Conservation (phyloP, 2,888 invertebrate species). For the Nineta flava region DNA sequence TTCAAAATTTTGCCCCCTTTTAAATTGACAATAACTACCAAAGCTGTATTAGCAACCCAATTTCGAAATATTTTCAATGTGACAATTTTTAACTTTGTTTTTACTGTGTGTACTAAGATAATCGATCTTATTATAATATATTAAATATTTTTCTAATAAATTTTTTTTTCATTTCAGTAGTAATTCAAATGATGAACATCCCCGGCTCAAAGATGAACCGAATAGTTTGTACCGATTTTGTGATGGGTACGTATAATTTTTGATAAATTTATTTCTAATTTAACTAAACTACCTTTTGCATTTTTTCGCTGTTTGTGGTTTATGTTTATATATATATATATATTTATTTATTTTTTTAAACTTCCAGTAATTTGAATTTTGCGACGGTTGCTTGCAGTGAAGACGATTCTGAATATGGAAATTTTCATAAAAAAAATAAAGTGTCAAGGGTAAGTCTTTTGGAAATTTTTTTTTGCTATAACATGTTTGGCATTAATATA, state of each 20-base stretch:
- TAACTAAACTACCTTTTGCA: no score
- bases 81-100: not conserved
- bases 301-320: no score
- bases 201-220: constrained; percentile 26
- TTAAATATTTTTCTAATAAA: not conserved
- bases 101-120: not conserved
- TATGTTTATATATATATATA: constrained; percentile 1
- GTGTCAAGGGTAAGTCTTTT: constrained; percentile 41
- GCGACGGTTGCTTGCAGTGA: constrained; percentile 49
- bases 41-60: no score
- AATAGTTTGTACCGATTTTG: constrained; percentile 24
- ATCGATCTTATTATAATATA: not conserved
- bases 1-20: no score
- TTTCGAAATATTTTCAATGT: no score
- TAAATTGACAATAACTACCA: no score
- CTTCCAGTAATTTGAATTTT: constrained; percentile 41
- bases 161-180: constrained; percentile 28
- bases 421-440: constrained; percentile 54
- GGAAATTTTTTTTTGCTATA: not conserved
- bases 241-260: constrained; percentile 22
- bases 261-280: constrained; percentile 5
- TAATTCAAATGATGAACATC: constrained; percentile 35
- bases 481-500: constrained; percentile 18
- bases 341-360: not conserved
- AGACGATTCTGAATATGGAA: constrained; percentile 55